These are phyloP conservation scores for Bubo scandiacus DNA, from an alignment of 2,113 vertebrate genomes.

Conservation along the genomic window DNA sequence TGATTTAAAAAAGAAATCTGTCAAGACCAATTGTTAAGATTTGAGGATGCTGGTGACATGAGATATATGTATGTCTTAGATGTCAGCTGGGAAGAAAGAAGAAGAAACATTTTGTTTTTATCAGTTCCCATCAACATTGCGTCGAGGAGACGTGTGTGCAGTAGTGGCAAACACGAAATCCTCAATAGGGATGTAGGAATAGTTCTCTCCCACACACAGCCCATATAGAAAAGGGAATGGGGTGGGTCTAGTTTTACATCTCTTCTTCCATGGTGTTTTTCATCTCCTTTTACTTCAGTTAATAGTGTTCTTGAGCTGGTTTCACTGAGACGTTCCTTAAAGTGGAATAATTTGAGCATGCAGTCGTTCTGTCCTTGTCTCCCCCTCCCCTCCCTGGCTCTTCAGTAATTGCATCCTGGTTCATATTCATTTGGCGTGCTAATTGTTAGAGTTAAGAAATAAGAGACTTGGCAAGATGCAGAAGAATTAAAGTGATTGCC, in stretches of 20 bases:
- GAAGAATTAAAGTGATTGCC: constrained; percentile 32
- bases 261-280: neutral
- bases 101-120: neutral
- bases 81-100: neutral
- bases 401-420: constrained; percentile 21
- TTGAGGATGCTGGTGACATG: neutral
- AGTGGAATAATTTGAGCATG: neutral
- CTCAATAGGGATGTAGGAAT: neutral
- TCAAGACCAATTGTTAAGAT: neutral
- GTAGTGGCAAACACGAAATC: neutral
- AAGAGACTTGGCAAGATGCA: constrained; percentile 22
- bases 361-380: neutral
- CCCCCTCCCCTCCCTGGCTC: neutral
- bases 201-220: neutral
- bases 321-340: neutral
- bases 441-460: constrained; percentile 34
- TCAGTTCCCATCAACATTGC: neutral
- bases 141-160: accelerated
- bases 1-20: neutral
- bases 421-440: neutral
- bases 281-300: neutral
- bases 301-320: neutral
- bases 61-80: neutral
- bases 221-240: neutral
- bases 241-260: neutral